A percentile compares a stretch with the other conserved stretches of the same genome.
Conservation (phyloP, 1,140 invertebrate genomes). For the Trachymyrmex cornetzi region DNA sequence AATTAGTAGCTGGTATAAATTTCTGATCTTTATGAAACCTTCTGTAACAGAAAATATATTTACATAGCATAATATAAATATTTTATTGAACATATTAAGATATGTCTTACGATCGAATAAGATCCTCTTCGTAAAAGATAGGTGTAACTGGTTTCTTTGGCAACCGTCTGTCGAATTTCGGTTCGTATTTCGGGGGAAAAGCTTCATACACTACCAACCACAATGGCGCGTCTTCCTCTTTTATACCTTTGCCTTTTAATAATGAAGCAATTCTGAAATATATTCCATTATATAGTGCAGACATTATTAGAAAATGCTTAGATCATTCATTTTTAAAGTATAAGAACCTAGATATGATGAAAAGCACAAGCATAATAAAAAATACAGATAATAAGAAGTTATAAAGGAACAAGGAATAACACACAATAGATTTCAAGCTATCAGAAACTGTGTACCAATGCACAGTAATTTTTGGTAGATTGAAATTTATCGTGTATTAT, state of each 20-base stretch:
- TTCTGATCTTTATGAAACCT: conserved; percentile 88
- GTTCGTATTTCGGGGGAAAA: conserved; percentile 94
- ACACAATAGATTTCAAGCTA: too few relatives aligned
- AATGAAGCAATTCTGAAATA: conserved; percentile 91
- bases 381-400: too few relatives aligned
- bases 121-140: conserved; percentile 96
- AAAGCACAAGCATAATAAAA: too few relatives aligned
- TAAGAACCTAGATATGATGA: too few relatives aligned
- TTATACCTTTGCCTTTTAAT: conserved; percentile 91
- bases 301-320: neutral
- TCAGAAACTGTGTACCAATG: too few relatives aligned
- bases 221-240: conserved; percentile 92
- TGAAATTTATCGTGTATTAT: too few relatives aligned
- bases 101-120: conserved; percentile 92
- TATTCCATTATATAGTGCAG: conserved; percentile 20
- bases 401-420: too few relatives aligned
- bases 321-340: neutral
- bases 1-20: conserved; percentile 86
- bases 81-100: neutral
- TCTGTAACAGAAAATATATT: conserved; percentile 83
- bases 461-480: too few relatives aligned
- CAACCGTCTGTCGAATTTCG: conserved; percentile 89
- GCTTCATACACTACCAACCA: conserved; percentile 96
- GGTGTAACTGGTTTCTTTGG: conserved; percentile 88
- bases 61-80: neutral